Conservation (phyloP, 2,888 invertebrate genomes). For the Scrobipalpa costella region DNA sequence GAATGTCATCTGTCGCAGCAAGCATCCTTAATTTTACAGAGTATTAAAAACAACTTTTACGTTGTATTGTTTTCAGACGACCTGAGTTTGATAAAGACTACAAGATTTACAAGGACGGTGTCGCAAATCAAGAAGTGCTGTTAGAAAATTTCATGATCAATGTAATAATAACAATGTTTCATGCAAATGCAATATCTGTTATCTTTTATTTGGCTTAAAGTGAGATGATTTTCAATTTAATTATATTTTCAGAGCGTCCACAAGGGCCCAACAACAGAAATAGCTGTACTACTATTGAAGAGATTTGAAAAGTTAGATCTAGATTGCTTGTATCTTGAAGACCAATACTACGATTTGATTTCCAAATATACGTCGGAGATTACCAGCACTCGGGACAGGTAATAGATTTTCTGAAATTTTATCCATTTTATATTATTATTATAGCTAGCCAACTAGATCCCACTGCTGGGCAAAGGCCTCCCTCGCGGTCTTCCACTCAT, state of each 20-base stretch:
- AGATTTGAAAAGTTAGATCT: conserved; percentile 88
- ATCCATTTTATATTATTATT: too few species aligned
- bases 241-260: conserved; percentile 60
- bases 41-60: neutral
- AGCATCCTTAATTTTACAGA: conserved; percentile 19
- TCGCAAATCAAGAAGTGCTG: conserved; percentile 86
- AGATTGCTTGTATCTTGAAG: conserved; percentile 86
- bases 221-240: neutral
- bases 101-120: conserved; percentile 84
- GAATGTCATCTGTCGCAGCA: too few species aligned
- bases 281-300: conserved; percentile 70
- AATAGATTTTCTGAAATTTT: too few species aligned
- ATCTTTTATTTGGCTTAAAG: neutral
- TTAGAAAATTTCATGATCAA: conserved; percentile 87
- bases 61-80: conserved; percentile 46
- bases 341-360: conserved; percentile 87
- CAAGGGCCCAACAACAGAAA: conserved; percentile 76
- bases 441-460: too few species aligned
- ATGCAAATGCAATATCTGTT: too few species aligned
- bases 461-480: too few species aligned
- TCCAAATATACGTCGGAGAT: conserved; percentile 85
- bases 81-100: conserved; percentile 89
- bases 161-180: too few species aligned
- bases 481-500: too few species aligned
- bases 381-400: conserved; percentile 85